These are phyloP conservation scores for Phylloscopus trochilus DNA, from an alignment of 2,113 vertebrate species.

Conservation along the genomic window DNA sequence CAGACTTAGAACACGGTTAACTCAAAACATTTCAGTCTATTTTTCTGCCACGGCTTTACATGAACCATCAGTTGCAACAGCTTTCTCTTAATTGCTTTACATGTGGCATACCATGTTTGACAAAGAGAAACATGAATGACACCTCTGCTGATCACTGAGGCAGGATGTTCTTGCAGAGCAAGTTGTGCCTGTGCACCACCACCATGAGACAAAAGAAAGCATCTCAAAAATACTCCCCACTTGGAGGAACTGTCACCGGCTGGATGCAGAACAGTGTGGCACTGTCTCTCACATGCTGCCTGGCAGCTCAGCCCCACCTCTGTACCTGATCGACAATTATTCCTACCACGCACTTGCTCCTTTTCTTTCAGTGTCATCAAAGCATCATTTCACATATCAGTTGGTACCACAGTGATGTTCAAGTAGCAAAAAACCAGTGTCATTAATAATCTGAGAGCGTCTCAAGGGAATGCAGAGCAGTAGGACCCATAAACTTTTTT, in stretches of 20 bases:
- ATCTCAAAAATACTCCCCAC: not conserved
- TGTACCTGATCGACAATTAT: not conserved
- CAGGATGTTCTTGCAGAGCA: not conserved
- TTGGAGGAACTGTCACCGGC: not conserved
- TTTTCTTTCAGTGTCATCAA: not conserved
- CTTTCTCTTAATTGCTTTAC: not conserved
- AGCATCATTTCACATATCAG: not conserved
- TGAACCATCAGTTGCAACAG: not conserved
- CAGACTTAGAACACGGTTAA: not conserved
- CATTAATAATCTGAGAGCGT: not conserved
- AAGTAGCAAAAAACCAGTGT: not conserved
- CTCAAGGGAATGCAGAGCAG: not conserved
- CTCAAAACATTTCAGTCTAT: not conserved
- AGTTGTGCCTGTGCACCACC: not conserved
- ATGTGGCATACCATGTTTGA: not conserved
- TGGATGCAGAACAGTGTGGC: accelerated
- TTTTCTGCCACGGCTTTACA: not conserved
- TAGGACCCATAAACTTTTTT: not conserved
- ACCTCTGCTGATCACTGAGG: not conserved
- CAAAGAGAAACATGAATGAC: not conserved
- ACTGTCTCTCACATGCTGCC: not conserved
- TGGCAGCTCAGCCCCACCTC: not conserved
- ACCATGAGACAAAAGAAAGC: not conserved
- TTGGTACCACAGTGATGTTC: not conserved
- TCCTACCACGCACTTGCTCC: not conserved